Conservation (phyloP, 2,888 invertebrate species). For the Lacanobia wlatinum region DNA sequence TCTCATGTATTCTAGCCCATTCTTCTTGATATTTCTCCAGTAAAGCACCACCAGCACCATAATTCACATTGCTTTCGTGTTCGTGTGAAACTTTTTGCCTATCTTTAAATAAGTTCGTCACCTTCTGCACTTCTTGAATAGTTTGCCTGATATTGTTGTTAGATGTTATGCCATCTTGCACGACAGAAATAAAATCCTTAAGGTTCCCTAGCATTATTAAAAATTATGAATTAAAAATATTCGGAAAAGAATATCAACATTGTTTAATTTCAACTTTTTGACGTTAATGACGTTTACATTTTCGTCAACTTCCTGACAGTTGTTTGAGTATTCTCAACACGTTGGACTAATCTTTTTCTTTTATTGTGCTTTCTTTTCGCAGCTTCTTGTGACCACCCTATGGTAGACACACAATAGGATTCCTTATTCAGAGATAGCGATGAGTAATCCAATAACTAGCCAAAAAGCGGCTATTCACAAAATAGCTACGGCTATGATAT, state of each 20-base stretch:
- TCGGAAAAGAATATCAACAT: slow-evolving; percentile 37
- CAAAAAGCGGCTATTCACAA: too few species aligned
- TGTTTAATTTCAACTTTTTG: slow-evolving; percentile 52
- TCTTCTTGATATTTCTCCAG: slow-evolving; percentile 93
- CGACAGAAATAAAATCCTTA: slow-evolving; percentile 87
- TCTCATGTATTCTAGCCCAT: slow-evolving; percentile 93
- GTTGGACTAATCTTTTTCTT: too few species aligned
- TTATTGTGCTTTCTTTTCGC: too few species aligned
- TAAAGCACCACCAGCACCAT: slow-evolving; percentile 92
- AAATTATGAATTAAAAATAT: slow-evolving; percentile 41
- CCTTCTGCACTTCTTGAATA: slow-evolving; percentile 86
- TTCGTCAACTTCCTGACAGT: slow-evolving; percentile 25
- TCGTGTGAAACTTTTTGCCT: slow-evolving; percentile 79
- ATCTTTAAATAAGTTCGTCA: slow-evolving; percentile 85
- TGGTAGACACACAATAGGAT: too few species aligned
- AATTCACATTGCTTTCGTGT: slow-evolving; percentile 84
- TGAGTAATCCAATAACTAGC: too few species aligned
- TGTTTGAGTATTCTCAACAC: background rate
- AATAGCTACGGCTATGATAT: too few species aligned
- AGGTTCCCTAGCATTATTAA: slow-evolving; percentile 86
- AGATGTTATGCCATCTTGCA: slow-evolving; percentile 85
- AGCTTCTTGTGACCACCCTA: too few species aligned
- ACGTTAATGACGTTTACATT: slow-evolving; percentile 39
- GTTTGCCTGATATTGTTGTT: slow-evolving; percentile 85
- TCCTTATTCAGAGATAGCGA: too few species aligned